A percentile compares a stretch with the other conserved stretches of the same genome.
Evolutionary conservation across 2,888 invertebrate genomes (phyloP).

Genomic region (Alcis repandata): DNA sequence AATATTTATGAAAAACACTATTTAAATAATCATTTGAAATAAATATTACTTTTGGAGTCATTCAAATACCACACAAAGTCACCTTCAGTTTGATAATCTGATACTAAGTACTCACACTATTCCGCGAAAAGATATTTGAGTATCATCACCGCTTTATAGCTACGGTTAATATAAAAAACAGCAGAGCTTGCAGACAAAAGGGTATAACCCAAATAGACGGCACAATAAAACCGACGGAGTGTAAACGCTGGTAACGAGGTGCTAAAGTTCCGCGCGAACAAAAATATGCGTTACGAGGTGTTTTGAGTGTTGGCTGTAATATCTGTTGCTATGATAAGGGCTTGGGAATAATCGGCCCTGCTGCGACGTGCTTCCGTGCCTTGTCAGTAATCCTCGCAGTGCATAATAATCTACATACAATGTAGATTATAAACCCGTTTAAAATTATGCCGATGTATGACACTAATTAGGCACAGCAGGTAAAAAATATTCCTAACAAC

Average conservation of each 20-base stretch:
- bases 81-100: background rate
- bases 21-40: too few relatives aligned
- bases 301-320: constrained; percentile 21
- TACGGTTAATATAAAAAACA: constrained; percentile 33
- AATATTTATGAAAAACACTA: too few relatives aligned
- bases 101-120: background rate
- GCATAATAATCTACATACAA: background rate
- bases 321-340: constrained; percentile 30
- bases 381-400: background rate
- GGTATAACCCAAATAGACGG: constrained; percentile 46
- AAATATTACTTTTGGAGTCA: too few relatives aligned
- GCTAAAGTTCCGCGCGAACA: constrained; percentile 39
- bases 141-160: constrained; percentile 15
- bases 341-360: constrained; percentile 5
- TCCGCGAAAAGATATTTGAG: background rate
- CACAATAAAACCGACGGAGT: constrained; percentile 47
- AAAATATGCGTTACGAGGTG: constrained; percentile 40
- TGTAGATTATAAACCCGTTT: background rate
- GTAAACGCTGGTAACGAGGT: constrained; percentile 48
- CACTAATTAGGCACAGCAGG: too few relatives aligned
- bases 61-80: too few relatives aligned
- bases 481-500: too few relatives aligned
- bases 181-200: constrained; percentile 43
- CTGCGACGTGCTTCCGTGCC: background rate
- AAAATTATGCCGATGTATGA: background rate